phyloP scores from a whole-genome alignment of 92 coral and sea anemone genomes.

The Palythoa heliodiscus region DNA sequence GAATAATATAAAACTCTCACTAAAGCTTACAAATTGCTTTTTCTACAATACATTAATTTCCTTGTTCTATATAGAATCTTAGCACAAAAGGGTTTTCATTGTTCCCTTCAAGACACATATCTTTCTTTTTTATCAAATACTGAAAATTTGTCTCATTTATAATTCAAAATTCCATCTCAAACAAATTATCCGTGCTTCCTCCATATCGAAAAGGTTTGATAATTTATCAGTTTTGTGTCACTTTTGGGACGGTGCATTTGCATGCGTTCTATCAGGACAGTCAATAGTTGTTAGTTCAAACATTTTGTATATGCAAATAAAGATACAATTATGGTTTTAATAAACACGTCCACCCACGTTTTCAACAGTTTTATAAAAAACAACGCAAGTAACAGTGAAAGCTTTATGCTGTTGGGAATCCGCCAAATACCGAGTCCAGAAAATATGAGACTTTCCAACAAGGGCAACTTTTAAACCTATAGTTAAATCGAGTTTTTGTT shows the following conservation, averaged over 20 bases:
- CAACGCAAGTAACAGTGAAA: background rate
- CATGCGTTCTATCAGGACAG: constrained; percentile 7
- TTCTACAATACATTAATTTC: background rate
- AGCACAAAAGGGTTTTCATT: background rate
- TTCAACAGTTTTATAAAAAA: background rate
- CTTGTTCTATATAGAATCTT: background rate
- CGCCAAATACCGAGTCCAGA: background rate
- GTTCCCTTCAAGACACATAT: background rate
- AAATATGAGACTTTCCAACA: background rate
- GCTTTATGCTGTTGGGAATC: background rate
- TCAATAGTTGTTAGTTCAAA: constrained; percentile 27
- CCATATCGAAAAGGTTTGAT: constrained; percentile 44
- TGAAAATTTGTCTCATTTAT: constrained; percentile 65
- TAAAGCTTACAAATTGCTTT: background rate
- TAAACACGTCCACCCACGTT: constrained; percentile 7
- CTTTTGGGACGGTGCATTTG: constrained; percentile 6
- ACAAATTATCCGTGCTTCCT: constrained; percentile 43
- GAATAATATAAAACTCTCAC: constrained; percentile 24
- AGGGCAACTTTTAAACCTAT: background rate
- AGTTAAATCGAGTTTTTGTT: constrained; percentile 27
- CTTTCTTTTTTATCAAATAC: constrained; percentile 47
- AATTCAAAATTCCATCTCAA: constrained; percentile 60
- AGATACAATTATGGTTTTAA: background rate
- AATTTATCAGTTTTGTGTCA: constrained; percentile 43
- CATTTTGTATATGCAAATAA: background rate